A percentile compares a stretch with the other conserved stretches of the same genome.
These are phyloP conservation scores for Drosophila histrio DNA, from an alignment of 2,888 invertebrate species.

Conservation along the genomic window DNA sequence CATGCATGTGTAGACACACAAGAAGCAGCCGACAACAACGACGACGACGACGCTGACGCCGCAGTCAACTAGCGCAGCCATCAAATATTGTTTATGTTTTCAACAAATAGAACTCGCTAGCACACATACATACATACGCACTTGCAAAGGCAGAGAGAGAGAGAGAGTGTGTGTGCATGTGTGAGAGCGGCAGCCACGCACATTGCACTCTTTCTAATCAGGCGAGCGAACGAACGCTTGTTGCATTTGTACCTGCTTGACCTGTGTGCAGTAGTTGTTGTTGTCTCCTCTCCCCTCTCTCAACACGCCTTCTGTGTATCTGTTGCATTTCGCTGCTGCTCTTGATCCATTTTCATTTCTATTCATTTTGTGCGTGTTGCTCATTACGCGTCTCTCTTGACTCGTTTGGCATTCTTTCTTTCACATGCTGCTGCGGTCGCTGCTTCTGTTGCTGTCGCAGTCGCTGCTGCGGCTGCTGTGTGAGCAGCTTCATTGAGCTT, in stretches of 20 bases:
- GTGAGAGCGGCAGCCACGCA: constrained; percentile 43
- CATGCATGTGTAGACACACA: constrained; percentile 75
- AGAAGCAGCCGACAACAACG: constrained; percentile 54
- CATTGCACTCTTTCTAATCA: constrained; percentile 76
- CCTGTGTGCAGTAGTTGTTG: constrained; percentile 57
- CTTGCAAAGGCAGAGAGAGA: constrained; percentile 8
- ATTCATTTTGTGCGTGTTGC: constrained; percentile 74
- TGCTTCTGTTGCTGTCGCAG: constrained; percentile 3
- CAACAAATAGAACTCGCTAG: constrained; percentile 58
- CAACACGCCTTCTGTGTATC: constrained; percentile 42
- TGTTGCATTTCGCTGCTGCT: constrained; percentile 68
- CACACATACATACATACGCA: constrained; percentile 12
- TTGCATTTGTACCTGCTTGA: constrained; percentile 80
- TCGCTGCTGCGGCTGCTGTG: constrained; percentile 29
- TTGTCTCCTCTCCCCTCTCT: background rate
- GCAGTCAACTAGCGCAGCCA: constrained; percentile 52
- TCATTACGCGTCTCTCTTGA: constrained; percentile 57
- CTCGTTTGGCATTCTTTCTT: constrained; percentile 30
- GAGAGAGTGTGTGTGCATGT: background rate
- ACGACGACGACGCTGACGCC: constrained; percentile 28
- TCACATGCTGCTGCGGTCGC: constrained; percentile 38
- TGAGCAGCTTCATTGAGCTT: constrained; percentile 72
- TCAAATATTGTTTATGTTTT: constrained; percentile 77
- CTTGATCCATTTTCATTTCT: constrained; percentile 78
- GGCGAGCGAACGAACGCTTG: constrained; percentile 69